A percentile compares a stretch with the other conserved stretches of the same genome.
Conservation (phyloP, 2,113 vertebrate genomes). For the Ophthalmolycus amberensis region DNA sequence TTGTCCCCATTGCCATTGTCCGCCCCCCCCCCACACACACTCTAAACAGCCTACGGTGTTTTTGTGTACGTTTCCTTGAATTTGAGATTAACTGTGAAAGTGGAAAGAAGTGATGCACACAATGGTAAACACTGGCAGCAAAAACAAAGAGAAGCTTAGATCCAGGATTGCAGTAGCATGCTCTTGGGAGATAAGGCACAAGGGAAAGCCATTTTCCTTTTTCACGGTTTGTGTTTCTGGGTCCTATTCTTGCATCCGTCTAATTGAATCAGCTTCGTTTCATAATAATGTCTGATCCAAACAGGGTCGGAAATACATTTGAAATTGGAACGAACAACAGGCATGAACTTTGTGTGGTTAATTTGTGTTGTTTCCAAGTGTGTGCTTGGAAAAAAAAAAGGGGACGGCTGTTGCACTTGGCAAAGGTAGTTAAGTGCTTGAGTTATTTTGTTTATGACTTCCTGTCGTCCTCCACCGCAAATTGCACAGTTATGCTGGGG, state of each 20-base stretch:
- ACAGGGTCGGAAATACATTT: constrained; percentile 11
- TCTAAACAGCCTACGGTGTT: constrained; percentile 32
- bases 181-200: constrained; percentile 66
- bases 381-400: constrained; percentile 38
- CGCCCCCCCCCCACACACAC: too few species aligned
- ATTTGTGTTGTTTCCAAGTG: constrained; percentile 42
- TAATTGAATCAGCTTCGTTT: constrained; percentile 75
- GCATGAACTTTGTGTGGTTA: constrained; percentile 34
- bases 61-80: constrained; percentile 59
- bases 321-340: constrained; percentile 31
- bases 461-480: constrained; percentile 54
- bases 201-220: constrained; percentile 38
- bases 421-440: constrained; percentile 21
- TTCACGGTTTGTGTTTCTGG: constrained; percentile 28
- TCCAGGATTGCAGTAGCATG: constrained; percentile 54
- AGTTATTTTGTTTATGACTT: constrained; percentile 71
- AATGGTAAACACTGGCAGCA: constrained; percentile 53
- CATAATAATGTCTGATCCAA: constrained; percentile 35
- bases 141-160: constrained; percentile 77
- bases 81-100: constrained; percentile 50
- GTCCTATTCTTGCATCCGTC: constrained; percentile 51
- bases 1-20: neutral
- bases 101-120: constrained; percentile 54
- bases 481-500: constrained; percentile 34
- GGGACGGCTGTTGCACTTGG: constrained; percentile 43